Percentiles rank a stretch among this genome's conserved stretches.
These are phyloP conservation scores for Ptychochromis oligacanthus DNA, from an alignment of 2,113 vertebrate genomes.

Conservation along the genomic window DNA sequence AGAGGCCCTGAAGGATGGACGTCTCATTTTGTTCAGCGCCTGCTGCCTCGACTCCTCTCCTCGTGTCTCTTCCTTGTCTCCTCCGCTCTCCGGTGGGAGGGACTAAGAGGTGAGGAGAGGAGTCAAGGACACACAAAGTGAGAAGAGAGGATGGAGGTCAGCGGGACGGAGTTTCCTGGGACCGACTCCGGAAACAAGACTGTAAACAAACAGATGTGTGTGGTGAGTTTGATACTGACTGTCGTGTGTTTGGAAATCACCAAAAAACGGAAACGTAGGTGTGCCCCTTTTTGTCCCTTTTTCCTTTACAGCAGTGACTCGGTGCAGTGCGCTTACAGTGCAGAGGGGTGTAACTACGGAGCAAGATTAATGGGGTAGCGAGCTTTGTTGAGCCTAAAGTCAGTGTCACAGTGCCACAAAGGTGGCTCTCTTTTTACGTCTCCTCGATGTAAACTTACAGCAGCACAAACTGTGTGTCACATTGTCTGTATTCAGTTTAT, in stretches of 20 bases:
- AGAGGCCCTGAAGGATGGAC: not conserved
- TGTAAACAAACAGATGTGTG: not conserved
- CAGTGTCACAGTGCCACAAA: no score
- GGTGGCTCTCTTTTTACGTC: no score
- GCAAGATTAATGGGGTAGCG: no score
- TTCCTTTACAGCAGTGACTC: not conserved
- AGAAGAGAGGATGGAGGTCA: fast-evolving
- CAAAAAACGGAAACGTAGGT: not conserved
- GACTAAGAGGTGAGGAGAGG: not conserved
- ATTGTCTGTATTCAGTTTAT: no score
- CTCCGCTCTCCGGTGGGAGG: not conserved
- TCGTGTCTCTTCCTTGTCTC: not conserved
- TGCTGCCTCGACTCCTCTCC: not conserved
- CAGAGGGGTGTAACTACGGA: no score
- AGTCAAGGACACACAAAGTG: not conserved
- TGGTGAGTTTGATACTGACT: not conserved
- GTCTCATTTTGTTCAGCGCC: not conserved
- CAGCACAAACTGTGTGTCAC: no score
- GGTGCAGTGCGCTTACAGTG: no score
- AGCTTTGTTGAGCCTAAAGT: no score
- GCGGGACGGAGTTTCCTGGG: no score
- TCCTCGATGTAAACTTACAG: no score
- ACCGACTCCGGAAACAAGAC: not conserved
- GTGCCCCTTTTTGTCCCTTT: not conserved
- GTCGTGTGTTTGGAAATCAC: not conserved